Evolutionary conservation across 92 coral and sea anemone species (phyloP).

Genomic region (Pocillopora meandrina): DNA sequence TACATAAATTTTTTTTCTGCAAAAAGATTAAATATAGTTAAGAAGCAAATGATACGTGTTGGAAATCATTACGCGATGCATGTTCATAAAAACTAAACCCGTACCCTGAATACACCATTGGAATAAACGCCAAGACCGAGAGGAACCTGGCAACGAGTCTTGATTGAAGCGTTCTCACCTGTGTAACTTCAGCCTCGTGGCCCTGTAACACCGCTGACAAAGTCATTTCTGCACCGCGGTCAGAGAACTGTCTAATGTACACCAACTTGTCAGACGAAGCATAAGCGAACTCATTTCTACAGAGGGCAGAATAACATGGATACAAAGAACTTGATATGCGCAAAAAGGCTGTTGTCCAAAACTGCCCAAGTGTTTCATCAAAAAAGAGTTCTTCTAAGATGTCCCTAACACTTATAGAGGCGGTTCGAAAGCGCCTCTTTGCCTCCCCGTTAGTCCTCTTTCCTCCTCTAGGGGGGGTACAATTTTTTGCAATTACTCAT

Average conservation of each 20-base stretch:
- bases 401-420: neutral
- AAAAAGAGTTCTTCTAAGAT: neutral
- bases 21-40: too few relatives aligned
- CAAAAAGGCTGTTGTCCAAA: too few relatives aligned
- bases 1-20: too few relatives aligned
- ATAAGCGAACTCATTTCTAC: slow-evolving; percentile 94
- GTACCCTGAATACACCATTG: neutral
- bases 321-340: too few relatives aligned
- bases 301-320: neutral
- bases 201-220: slow-evolving; percentile 94
- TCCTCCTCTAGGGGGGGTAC: too few relatives aligned
- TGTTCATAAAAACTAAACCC: too few relatives aligned
- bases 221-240: slow-evolving; percentile 91
- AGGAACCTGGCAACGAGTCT: neutral
- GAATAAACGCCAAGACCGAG: neutral
- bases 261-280: slow-evolving; percentile 97
- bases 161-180: slow-evolving; percentile 56
- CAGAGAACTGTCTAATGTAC: slow-evolving; percentile 93
- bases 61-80: too few relatives aligned
- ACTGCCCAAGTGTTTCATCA: too few relatives aligned
- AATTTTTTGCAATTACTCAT: too few relatives aligned
- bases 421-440: neutral
- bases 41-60: too few relatives aligned
- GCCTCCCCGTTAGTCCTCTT: too few relatives aligned
- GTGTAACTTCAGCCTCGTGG: slow-evolving; percentile 98